Evolutionary conservation across 2,797 vertebrate genomes (phyloP), one percentile per base, ranked within the genome.

Genomic region (Neomorphus geoffroyi): DNA sequence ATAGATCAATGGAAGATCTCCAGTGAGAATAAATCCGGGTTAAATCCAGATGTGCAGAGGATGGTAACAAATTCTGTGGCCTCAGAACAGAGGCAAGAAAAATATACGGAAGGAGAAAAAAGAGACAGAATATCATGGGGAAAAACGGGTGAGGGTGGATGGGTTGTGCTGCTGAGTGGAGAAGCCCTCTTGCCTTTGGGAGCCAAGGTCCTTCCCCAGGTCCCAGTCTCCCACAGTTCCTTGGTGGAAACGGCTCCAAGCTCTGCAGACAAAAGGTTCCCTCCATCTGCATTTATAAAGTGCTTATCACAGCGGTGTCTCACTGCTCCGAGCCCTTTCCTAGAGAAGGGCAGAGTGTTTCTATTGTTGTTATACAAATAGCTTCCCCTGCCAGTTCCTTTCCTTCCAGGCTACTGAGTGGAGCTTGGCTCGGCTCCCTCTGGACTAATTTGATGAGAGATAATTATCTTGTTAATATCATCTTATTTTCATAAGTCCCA

Each of bases 391-490:
- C 95, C 92, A 84, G 96, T 86, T 96, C 91, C 91, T 95, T 96
- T 92, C 92, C 93, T 96, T 94, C 86, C 93, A 95, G 96, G 96
- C 95, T 87, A 92, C 94, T 61, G 92, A 93, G 89, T 64, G 71
- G 33, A 95, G 92, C 89, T 94, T 92, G 95, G 94, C 95, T 95
- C 5, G 21, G 86, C 94, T 97, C 95, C 94, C 94, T 91, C 95
- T 92, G 93, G 96, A 95, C 95, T 96, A 95, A 96, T 96, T 97
- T 96, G 95, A 94, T 88, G 91, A 94, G 93, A 96, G 96, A 97
- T 97, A 97, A 96, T 96, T 96, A 96, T 96, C 95, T 95, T 93
- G 94, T 96, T 97, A 97, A 97, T 97, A 96, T 96, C 93, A 77
- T 95, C 94, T 92, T 96, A 95, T 96, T 96, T 93, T 96, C 94